Conservation (phyloP, 1,140 invertebrate genomes). For the Heterodera schachtii region DNA sequence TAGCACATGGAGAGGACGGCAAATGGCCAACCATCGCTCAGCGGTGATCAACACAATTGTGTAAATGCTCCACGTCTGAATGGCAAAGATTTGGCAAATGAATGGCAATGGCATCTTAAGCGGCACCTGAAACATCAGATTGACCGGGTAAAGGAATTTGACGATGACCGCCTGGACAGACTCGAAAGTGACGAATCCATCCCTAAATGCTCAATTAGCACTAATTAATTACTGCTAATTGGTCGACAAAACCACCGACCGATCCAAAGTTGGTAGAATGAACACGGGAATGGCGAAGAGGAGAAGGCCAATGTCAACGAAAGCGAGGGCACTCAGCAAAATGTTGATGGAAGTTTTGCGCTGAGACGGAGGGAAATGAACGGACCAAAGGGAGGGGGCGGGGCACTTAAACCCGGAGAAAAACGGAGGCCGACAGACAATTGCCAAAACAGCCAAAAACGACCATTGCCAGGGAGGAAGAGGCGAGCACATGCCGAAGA, state of each 20-base stretch:
- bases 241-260: conserved; percentile 8
- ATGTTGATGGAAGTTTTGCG: conserved; percentile 50
- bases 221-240: background rate
- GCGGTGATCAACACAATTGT: conserved; percentile 25
- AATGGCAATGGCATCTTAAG: background rate
- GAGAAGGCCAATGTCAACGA: conserved; percentile 54
- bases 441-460: conserved; percentile 35
- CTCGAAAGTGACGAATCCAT: conserved; percentile 5
- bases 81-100: background rate
- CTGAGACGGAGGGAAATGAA: background rate
- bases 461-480: conserved; percentile 26
- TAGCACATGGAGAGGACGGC: conserved; percentile 25
- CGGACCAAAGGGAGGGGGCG: background rate
- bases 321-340: conserved; percentile 48
- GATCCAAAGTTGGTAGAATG: conserved; percentile 52
- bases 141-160: conserved; percentile 61
- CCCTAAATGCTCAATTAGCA: conserved; percentile 10
- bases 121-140: conserved; percentile 53
- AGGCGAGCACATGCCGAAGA: conserved; percentile 22
- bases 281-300: conserved; percentile 57
- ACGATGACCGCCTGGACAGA: conserved; percentile 51
- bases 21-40: conserved; percentile 25
- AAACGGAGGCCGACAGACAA: conserved; percentile 18
- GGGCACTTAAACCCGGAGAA: conserved; percentile 8
- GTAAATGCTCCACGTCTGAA: conserved; percentile 57